Conservation (phyloP, 2,797 vertebrate species). For the Prionace glauca region DNA sequence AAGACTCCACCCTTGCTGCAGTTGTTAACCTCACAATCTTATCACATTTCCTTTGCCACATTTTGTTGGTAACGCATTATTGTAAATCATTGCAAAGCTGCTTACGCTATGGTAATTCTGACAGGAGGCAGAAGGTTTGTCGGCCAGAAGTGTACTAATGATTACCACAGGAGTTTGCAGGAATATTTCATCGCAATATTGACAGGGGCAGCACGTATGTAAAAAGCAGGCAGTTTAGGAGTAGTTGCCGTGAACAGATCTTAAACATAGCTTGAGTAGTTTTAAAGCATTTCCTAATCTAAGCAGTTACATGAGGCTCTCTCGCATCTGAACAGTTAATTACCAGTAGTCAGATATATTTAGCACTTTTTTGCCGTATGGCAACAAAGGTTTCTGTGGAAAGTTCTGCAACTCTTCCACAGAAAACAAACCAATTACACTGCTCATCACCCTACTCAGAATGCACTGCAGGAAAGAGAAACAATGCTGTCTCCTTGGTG, state of each 20-base stretch:
- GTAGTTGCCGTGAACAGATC: not conserved
- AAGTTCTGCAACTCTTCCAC: not conserved
- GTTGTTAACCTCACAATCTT: not conserved
- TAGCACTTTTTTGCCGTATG: not conserved
- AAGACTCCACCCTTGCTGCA: not conserved
- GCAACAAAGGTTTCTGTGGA: not conserved
- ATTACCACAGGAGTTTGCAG: not conserved
- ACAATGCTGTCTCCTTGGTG: conserved; percentile 17
- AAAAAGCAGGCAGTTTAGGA: no score
- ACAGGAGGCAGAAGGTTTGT: not conserved
- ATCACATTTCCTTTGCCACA: not conserved
- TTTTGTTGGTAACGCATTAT: no score
- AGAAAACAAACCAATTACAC: not conserved
- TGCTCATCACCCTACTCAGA: not conserved
- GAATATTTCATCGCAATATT: not conserved
- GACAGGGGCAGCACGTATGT: no score
- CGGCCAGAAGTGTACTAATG: no score
- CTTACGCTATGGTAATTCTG: not conserved
- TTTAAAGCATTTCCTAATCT: not conserved
- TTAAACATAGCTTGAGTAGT: not conserved
- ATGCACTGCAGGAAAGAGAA: conserved; percentile 1
- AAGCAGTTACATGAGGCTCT: not conserved
- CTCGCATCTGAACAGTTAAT: not conserved
- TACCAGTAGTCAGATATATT: not conserved
- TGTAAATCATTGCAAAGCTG: not conserved